Evolutionary conservation across 2,113 vertebrate species (phyloP), one percentile per base, ranked within the genome.

Genomic region (Caloenas nicobarica): DNA sequence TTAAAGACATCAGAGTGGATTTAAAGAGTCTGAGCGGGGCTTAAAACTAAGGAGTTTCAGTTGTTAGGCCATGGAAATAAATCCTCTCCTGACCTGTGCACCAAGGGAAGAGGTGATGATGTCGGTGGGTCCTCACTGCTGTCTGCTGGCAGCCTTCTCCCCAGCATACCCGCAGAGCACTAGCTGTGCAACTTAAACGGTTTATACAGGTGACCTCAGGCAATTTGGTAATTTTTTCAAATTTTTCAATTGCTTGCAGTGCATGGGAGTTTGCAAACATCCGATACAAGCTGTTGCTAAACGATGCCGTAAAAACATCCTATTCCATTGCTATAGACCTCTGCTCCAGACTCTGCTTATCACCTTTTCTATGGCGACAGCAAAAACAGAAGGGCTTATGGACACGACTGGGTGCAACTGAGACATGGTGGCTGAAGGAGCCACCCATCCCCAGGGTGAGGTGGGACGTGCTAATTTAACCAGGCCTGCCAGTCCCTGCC

Each of bases 11-110:
- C 66, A 36, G 15, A 79, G 44, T 74, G 56, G 85, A 86, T 86
- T 91, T 86, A 86, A 50, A 29, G 61, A 83, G 86, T 89, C 72
- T 95, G 68, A 94, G 77, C 40, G 61, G 29, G 53, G 51, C 57
- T 94, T 93, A 83, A 83, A 95, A 80, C 8, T 50, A 64, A 89
- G 56, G 33, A 46, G 25, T 89, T 95, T 60, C 77, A 71, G 33
- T 66, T 2, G 0, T 79, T 65, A 86, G 66, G 28, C 56, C 16
- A 15, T 14, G 22, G 71, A 86, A 65, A 61, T 65, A 91, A 82
- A 79, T 89, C 66, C 51, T 56, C 2, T 70, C 81, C 34, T 79
- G 81, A 65, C 50, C 38, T 34, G 44, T 61, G 38, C 1, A 25
- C 38, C 54, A 69, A 34, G 21, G 11, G 44, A 34, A 61, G 31